These are phyloP conservation scores for Dendroctonus valens DNA, from an alignment of 1,140 invertebrate species.

Conservation along the genomic window DNA sequence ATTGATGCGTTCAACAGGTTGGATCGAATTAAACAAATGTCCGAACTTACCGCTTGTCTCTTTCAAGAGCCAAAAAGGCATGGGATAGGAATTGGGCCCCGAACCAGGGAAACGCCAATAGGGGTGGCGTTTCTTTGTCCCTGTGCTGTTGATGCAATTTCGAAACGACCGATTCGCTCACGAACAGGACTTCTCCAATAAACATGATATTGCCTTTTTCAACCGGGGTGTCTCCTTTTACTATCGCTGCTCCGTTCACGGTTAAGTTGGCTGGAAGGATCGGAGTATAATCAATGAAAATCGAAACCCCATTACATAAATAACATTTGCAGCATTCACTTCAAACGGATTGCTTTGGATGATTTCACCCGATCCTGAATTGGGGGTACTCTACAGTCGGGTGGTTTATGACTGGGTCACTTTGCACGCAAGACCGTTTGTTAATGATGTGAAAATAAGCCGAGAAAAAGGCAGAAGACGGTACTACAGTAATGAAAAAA, in stretches of 20 bases:
- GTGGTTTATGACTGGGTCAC: too few species aligned
- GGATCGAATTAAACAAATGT: constrained; percentile 15
- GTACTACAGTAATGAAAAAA: too few species aligned
- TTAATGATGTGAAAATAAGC: too few species aligned
- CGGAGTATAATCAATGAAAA: too few species aligned
- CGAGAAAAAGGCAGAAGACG: too few species aligned
- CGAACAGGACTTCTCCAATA: constrained; percentile 61
- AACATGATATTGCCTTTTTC: constrained; percentile 62
- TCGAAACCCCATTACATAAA: too few species aligned
- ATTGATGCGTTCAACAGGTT: constrained; percentile 16
- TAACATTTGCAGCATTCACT: too few species aligned
- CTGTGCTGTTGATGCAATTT: constrained; percentile 60
- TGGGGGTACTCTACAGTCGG: too few species aligned
- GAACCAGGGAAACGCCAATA: constrained; percentile 63
- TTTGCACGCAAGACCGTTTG: too few species aligned
- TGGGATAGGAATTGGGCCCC: constrained; percentile 63
- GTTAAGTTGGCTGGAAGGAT: constrained; percentile 49
- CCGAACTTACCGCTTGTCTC: constrained; percentile 46
- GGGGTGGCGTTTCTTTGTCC: constrained; percentile 63
- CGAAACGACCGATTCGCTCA: constrained; percentile 59
- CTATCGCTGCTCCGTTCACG: constrained; percentile 59
- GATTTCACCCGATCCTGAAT: too few species aligned
- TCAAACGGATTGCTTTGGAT: too few species aligned
- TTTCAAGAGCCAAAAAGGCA: constrained; percentile 59
- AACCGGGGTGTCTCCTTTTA: constrained; percentile 59